Percentiles rank a stretch among this genome's conserved stretches.
These are phyloP conservation scores for Tolypeutes matacus DNA, from an alignment of 2,797 vertebrate species.

Conservation along the genomic window DNA sequence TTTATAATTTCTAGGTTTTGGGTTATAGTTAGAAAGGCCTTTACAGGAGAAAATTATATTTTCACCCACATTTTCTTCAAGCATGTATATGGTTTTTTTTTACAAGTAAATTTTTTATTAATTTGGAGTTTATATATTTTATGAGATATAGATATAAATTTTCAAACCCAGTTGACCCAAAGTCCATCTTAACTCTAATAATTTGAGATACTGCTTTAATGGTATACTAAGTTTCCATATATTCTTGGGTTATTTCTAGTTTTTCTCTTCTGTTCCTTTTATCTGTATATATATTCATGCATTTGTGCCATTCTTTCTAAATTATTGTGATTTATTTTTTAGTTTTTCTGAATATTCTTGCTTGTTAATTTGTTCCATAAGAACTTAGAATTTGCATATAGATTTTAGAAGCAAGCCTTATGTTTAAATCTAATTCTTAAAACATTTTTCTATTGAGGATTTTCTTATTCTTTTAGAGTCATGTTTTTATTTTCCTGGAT, in stretches of 20 bases:
- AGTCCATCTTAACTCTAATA: background rate
- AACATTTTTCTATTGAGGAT: background rate
- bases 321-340: constrained; percentile 32
- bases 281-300: background rate
- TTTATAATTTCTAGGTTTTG: background rate
- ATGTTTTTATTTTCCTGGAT: background rate
- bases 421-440: constrained; percentile 42
- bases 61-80: background rate
- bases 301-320: background rate
- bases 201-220: background rate
- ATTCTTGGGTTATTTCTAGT: background rate
- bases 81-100: background rate
- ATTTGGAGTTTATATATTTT: background rate
- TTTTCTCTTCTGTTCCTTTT: background rate
- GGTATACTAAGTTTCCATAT: background rate
- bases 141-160: constrained; percentile 7
- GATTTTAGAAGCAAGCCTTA: constrained; percentile 2
- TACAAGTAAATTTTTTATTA: background rate
- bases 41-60: background rate
- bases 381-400: background rate
- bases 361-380: constrained; percentile 14
- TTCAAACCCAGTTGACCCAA: background rate
- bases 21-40: background rate
- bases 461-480: constrained; percentile 22
- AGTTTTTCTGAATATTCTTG: background rate